phyloP scores from a whole-genome alignment of 1,140 invertebrate species.

The Lasaia peninsularis region DNA sequence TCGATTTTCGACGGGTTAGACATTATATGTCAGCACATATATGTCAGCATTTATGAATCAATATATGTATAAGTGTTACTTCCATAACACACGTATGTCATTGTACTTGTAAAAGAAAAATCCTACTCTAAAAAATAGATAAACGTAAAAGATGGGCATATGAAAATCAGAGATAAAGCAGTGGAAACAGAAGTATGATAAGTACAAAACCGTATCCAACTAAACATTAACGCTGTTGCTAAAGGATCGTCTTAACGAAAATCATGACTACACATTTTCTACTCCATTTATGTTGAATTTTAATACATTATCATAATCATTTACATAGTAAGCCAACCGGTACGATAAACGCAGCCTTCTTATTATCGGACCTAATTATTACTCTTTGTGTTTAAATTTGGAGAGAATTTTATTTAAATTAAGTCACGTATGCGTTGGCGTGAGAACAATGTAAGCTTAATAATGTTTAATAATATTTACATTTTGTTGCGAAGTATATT shows the following conservation, averaged over 20 bases:
- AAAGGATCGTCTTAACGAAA: conserved; percentile 34
- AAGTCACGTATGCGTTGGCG: conserved; percentile 52
- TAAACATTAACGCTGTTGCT: neutral
- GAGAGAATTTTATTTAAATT: conserved; percentile 67
- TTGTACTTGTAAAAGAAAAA: too few species aligned
- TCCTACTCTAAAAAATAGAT: too few species aligned
- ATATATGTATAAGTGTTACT: too few species aligned
- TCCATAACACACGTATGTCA: too few species aligned
- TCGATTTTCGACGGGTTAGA: too few species aligned
- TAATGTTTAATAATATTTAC: conserved; percentile 51
- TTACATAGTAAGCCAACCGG: conserved; percentile 61
- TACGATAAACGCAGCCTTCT: conserved; percentile 47
- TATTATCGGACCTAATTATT: conserved; percentile 73
- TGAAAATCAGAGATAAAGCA: neutral
- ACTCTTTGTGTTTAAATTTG: conserved; percentile 68
- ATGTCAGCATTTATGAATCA: too few species aligned
- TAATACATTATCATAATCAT: conserved; percentile 72
- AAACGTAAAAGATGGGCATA: too few species aligned
- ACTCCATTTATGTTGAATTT: conserved; percentile 68
- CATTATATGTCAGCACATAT: too few species aligned
- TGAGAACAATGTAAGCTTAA: conserved; percentile 49
- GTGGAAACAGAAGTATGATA: neutral
- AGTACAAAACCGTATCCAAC: neutral
- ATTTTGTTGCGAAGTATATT: neutral
- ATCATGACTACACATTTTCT: conserved; percentile 68